These are phyloP conservation scores for Sorex fumeus DNA, from an alignment of 2,113 vertebrate species.

Conservation along the genomic window DNA sequence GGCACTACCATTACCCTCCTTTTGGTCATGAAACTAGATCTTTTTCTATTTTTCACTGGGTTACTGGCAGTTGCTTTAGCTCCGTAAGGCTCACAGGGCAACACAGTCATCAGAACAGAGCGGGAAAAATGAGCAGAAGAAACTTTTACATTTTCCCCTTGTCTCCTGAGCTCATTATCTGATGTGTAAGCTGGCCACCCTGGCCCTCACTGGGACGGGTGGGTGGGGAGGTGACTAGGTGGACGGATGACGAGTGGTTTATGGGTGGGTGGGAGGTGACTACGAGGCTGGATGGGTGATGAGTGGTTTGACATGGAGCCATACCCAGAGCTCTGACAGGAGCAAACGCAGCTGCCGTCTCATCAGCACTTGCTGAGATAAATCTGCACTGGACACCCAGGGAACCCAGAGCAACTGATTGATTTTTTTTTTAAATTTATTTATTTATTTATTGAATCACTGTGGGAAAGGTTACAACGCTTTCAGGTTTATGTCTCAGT, in stretches of 20 bases:
- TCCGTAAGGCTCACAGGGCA: neutral
- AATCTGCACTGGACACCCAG: slow-evolving; percentile 1
- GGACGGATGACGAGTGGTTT: too few relatives aligned
- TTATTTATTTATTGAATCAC: too few relatives aligned
- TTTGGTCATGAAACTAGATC: too few relatives aligned
- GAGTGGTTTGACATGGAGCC: neutral
- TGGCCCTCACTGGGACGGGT: too few relatives aligned
- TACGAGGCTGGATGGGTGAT: neutral
- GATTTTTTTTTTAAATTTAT: too few relatives aligned
- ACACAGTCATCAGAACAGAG: too few relatives aligned
- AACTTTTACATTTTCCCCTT: neutral
- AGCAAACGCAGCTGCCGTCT: neutral
- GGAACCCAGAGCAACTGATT: too few relatives aligned
- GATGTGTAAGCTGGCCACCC: neutral
- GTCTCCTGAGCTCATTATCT: neutral
- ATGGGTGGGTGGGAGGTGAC: too few relatives aligned
- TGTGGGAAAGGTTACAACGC: too few relatives aligned
- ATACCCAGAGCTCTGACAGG: neutral
- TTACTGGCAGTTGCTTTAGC: neutral
- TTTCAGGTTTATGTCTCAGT: too few relatives aligned
- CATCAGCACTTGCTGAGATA: neutral
- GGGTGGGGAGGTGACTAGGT: neutral
- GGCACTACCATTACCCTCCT: too few relatives aligned
- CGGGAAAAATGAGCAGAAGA: neutral
- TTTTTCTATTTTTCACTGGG: neutral